Evolutionary conservation across 2,797 vertebrate genomes (phyloP).

Genomic region (Pangasius djambal): DNA sequence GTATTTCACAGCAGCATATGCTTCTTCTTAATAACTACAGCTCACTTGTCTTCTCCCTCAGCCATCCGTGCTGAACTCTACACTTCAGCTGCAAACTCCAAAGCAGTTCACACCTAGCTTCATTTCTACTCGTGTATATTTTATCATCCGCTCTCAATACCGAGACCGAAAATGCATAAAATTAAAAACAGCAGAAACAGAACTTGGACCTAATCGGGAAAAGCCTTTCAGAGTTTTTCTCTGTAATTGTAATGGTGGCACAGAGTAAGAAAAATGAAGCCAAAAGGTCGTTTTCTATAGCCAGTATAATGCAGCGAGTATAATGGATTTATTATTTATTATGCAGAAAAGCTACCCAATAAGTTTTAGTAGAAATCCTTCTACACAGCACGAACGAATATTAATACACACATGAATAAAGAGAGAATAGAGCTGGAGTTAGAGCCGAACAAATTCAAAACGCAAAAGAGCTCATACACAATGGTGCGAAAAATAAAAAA

Average conservation of each 20-base stretch:
- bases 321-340: not conserved
- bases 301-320: not conserved
- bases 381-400: not conserved
- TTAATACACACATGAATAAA: no score
- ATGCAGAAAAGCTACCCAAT: not conserved
- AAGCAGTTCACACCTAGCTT: not conserved
- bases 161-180: not conserved
- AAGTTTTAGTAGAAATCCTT: not conserved
- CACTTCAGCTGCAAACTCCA: not conserved
- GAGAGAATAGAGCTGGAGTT: no score
- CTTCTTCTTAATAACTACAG: not conserved
- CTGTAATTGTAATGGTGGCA: not conserved
- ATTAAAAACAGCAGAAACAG: not conserved
- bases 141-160: no score
- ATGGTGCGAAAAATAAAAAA: not conserved
- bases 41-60: not conserved
- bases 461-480: not conserved
- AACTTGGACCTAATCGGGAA: not conserved
- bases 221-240: not conserved
- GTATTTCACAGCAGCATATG: not conserved
- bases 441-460: not conserved
- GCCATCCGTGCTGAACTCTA: not conserved
- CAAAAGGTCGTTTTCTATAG: not conserved
- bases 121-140: not conserved
- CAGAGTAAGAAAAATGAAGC: not conserved